A percentile compares a stretch with the other conserved stretches of the same genome.
Evolutionary conservation across 2,888 invertebrate genomes (phyloP).

Genomic region (Troides aeacus): DNA sequence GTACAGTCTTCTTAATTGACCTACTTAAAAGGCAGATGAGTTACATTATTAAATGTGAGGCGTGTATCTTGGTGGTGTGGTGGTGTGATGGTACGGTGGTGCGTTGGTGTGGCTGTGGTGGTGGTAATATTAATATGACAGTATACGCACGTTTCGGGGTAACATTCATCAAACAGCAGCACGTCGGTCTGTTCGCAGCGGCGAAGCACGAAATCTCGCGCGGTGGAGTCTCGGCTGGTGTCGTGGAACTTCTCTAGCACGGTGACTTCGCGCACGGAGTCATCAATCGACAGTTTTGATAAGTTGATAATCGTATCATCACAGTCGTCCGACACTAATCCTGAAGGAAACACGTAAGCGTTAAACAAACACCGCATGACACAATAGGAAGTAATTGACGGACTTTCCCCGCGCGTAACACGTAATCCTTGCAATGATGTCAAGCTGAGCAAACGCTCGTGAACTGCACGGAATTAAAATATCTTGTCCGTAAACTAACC

Average conservation of each 20-base stretch:
- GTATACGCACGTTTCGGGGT: constrained; percentile 81
- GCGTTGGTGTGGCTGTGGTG: not conserved
- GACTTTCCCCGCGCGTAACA: constrained; percentile 69
- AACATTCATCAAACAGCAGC: constrained; percentile 83
- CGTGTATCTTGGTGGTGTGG: too few species aligned
- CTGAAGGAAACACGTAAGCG: constrained; percentile 52
- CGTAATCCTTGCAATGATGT: constrained; percentile 39
- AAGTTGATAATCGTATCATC: constrained; percentile 78
- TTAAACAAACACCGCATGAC: constrained; percentile 49
- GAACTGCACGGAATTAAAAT: constrained; percentile 3
- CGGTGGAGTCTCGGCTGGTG: constrained; percentile 59
- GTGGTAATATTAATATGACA: not conserved
- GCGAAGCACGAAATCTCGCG: constrained; percentile 79
- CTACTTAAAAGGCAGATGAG: too few species aligned
- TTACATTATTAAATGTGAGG: too few species aligned
- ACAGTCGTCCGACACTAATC: constrained; percentile 78
- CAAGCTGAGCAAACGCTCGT: constrained; percentile 41
- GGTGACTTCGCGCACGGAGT: constrained; percentile 68
- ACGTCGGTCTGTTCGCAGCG: constrained; percentile 84
- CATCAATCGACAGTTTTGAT: constrained; percentile 76
- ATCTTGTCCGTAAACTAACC: constrained; percentile 52
- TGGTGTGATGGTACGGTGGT: too few species aligned
- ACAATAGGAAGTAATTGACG: constrained; percentile 69
- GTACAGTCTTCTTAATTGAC: too few species aligned
- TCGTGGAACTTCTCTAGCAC: constrained; percentile 70